Evolutionary conservation across 2,888 invertebrate species (phyloP), one percentile per base, ranked within the genome.

Genomic region (Leptinotarsa rubiginosa): DNA sequence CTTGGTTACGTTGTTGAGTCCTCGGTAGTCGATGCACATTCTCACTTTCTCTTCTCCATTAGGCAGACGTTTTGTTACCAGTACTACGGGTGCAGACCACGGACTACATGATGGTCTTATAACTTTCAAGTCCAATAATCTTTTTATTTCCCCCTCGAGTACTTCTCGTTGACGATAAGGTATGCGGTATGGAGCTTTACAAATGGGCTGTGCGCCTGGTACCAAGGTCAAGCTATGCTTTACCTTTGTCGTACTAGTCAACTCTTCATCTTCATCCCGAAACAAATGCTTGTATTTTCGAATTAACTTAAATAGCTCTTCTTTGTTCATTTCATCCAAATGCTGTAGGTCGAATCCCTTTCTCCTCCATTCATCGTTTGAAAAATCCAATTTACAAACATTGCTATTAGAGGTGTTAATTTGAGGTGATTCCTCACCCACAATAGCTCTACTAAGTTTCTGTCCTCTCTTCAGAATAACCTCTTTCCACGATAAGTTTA

Each of bases 121-220:
- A 25, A 62, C 20, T 31, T 62, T 59, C 15, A 59, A 54, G 4
- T 52, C 50, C 20, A 75, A 49, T 15, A 75, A 52, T 31, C 65
- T 72, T 4, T 75, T 68, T 47, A 72, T 62, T 65, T 75, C 72
- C 47, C 56, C 47, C 18, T 72, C 31, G 20, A 73, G 47, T 18
- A 69, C 25, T 56, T 69, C 68, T 49, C 69, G 22, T 47, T 73
- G 69, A 16, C 72, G 65, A 67, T 75, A 68, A n/a, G 71, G 75
- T 56, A 75, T 75, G 15, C 70, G 31, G 47, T 67, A 70, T n/a
- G 66, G 66, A 41, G 68, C 68, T 31, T 72, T 72, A 54, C 72
- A 73, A 20, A 73, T 65, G 5, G 65, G 73, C n/a, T 54, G 65
- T 31, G 65, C 64, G 41, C 74, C 74, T 52, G 70, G 69, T 65